phyloP scores from a whole-genome alignment of 2,797 vertebrate genomes.

The Champsocephalus gunnari region DNA sequence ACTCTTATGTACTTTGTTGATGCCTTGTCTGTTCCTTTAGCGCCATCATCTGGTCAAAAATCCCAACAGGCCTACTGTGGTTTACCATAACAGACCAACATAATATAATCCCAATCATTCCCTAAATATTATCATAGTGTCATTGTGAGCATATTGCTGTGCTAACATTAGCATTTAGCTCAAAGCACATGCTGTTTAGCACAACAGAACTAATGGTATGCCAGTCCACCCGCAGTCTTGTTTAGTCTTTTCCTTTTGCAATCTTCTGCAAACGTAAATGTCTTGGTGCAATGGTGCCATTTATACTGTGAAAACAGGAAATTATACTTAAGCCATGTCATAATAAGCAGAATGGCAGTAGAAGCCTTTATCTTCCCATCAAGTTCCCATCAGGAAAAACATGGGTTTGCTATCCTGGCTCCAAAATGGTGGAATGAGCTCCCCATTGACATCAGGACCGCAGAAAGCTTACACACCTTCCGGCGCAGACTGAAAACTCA shows the following conservation, averaged over 20 bases:
- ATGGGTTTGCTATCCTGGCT: too few relatives aligned
- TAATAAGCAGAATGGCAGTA: constrained; percentile 21
- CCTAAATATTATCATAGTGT: background rate
- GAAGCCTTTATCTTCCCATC: background rate
- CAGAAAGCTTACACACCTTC: too few relatives aligned
- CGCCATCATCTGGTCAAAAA: background rate
- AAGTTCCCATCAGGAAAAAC: too few relatives aligned
- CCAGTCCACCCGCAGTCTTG: background rate
- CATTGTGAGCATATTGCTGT: background rate
- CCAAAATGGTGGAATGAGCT: too few relatives aligned
- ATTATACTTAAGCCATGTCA: constrained; percentile 25
- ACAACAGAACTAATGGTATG: background rate
- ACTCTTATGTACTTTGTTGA: background rate
- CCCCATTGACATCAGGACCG: too few relatives aligned
- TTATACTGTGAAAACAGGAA: constrained; percentile 25
- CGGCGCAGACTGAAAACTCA: too few relatives aligned
- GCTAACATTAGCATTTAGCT: background rate
- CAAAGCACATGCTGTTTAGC: background rate
- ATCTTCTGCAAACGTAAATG: constrained; percentile 15
- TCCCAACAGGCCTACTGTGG: background rate
- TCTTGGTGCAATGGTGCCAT: constrained; percentile 41
- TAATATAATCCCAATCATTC: background rate
- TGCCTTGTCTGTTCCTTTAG: background rate
- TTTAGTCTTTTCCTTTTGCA: constrained; percentile 9
- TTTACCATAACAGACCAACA: background rate